These are phyloP conservation scores for Sclerurus mexicanus DNA, from an alignment of 2,113 vertebrate species.

Conservation along the genomic window DNA sequence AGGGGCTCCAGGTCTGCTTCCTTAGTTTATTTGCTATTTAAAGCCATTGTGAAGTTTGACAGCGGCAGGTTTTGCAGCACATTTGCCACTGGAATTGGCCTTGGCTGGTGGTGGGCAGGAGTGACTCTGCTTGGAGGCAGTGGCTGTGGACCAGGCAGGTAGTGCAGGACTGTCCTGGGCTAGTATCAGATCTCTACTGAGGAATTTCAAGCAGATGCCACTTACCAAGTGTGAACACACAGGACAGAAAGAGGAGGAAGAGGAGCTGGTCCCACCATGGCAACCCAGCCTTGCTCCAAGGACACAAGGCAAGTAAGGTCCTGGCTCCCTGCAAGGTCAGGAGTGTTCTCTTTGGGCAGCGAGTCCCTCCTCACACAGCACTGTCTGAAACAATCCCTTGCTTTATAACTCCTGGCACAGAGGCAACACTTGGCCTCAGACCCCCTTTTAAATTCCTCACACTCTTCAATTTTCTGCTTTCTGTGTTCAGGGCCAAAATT, in stretches of 20 bases:
- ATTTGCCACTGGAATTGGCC: too few relatives aligned
- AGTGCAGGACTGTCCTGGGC: neutral
- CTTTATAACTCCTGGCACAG: neutral
- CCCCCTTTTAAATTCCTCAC: slow-evolving; percentile 10
- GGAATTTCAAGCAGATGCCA: neutral
- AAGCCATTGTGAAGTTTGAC: neutral
- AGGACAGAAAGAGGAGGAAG: neutral
- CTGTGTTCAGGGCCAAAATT: neutral
- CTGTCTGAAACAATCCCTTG: neutral
- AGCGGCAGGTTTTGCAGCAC: neutral
- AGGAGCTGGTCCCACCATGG: neutral
- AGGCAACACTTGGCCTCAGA: neutral
- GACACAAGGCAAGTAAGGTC: neutral
- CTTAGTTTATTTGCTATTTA: neutral
- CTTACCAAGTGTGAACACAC: neutral
- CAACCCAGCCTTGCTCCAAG: neutral
- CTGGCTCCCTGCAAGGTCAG: neutral
- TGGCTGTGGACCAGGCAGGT: neutral
- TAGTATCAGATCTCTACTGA: neutral
- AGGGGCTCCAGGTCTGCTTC: neutral
- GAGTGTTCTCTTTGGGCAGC: accelerated
- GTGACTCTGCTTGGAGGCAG: neutral
- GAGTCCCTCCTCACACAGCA: neutral
- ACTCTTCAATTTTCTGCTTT: slow-evolving; percentile 6
- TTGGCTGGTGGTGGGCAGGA: neutral